Conservation (phyloP, 2,888 invertebrate species). For the Priocnemis perturbator region DNA sequence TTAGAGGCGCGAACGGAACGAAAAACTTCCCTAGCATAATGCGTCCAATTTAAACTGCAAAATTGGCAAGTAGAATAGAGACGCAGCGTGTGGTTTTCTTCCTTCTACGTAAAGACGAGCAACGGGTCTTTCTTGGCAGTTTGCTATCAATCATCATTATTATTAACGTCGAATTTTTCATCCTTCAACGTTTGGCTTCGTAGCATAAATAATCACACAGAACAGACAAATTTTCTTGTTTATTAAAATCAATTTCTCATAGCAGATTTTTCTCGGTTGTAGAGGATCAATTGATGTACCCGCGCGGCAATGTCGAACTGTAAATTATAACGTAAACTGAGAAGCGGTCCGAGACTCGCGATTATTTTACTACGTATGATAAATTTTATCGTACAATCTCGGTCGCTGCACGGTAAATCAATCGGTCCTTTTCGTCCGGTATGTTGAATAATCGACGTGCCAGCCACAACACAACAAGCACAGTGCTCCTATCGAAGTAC, state of each 20-base stretch:
- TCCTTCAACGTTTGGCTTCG: constrained; percentile 29
- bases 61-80: neutral
- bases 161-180: constrained; percentile 20
- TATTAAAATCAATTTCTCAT: constrained; percentile 38
- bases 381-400: constrained; percentile 40
- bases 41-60: neutral
- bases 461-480: constrained; percentile 62
- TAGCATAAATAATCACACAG: constrained; percentile 53
- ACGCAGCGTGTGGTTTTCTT: constrained; percentile 15
- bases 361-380: constrained; percentile 36
- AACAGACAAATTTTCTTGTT: constrained; percentile 33
- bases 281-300: constrained; percentile 55
- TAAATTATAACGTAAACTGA: too few relatives aligned
- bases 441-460: constrained; percentile 57
- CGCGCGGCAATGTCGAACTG: constrained; percentile 16
- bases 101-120: constrained; percentile 1
- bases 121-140: constrained; percentile 46
- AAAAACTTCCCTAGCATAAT: too few relatives aligned
- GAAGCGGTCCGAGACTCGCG: neutral
- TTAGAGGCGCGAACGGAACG: neutral
- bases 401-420: constrained; percentile 44
- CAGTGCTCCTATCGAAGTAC: constrained; percentile 62
- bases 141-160: constrained; percentile 26
- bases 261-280: constrained; percentile 17
- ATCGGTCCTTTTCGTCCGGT: constrained; percentile 42